These are phyloP conservation scores for Heliconius eleuchia DNA, from an alignment of 1,140 invertebrate species.

Conservation along the genomic window DNA sequence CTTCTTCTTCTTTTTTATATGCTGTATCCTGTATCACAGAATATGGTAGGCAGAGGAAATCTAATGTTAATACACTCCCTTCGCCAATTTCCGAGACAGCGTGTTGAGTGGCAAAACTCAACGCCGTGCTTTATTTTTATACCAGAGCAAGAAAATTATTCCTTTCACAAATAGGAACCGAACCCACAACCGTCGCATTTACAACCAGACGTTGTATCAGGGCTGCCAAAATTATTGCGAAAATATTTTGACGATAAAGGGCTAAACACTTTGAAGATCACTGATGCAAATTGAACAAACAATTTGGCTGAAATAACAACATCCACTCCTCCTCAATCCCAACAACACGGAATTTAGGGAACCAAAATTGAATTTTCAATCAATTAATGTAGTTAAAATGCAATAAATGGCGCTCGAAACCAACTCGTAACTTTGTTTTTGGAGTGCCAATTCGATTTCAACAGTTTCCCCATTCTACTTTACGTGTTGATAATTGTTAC, in stretches of 20 bases:
- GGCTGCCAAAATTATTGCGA: not conserved
- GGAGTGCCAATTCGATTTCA: slow-evolving; percentile 72
- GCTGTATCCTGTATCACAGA: too few species aligned
- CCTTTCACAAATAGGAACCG: too few species aligned
- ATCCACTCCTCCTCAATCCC: slow-evolving; percentile 16
- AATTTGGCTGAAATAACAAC: not conserved
- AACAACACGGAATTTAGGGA: slow-evolving; percentile 36
- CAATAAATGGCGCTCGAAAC: slow-evolving; percentile 70
- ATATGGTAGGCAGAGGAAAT: too few species aligned
- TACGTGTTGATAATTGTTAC: slow-evolving; percentile 63
- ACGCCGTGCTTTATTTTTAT: too few species aligned
- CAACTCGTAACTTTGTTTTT: slow-evolving; percentile 68
- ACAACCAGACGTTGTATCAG: too few species aligned
- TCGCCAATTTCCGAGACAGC: too few species aligned
- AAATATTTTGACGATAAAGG: slow-evolving; percentile 11
- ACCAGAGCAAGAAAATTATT: too few species aligned
- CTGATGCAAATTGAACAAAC: slow-evolving; percentile 27
- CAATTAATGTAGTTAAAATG: slow-evolving; percentile 75
- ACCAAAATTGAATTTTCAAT: slow-evolving; percentile 63
- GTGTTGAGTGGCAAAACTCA: too few species aligned
- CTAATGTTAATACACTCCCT: too few species aligned
- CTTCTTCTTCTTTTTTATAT: too few species aligned
- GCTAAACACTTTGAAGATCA: slow-evolving; percentile 23
- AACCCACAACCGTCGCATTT: too few species aligned
- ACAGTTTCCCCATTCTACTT: slow-evolving; percentile 53